Evolutionary conservation across 2,888 invertebrate genomes (phyloP).

Genomic region (Melipona beecheii): DNA sequence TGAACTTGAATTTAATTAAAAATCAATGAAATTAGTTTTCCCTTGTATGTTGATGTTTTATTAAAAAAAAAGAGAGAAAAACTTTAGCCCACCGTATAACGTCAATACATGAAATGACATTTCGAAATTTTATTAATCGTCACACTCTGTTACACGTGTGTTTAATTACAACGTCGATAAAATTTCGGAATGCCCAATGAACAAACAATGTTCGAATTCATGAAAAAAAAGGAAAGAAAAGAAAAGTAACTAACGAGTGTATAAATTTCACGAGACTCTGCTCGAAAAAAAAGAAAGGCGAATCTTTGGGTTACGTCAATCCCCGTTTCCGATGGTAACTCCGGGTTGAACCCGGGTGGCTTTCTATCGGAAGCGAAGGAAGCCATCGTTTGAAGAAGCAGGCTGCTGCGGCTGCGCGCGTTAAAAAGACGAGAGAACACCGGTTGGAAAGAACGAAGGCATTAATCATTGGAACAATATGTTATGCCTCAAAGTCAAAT

Average conservation of each 20-base stretch:
- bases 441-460: neutral
- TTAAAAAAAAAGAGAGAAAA: no score
- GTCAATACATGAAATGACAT: no score
- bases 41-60: no score
- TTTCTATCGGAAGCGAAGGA: neutral
- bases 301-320: neutral
- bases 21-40: no score
- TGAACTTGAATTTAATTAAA: no score
- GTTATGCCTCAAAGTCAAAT: conserved; percentile 35
- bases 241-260: neutral
- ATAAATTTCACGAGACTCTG: neutral
- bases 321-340: neutral
- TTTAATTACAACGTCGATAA: no score
- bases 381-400: neutral
- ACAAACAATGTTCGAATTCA: no score
- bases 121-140: no score
- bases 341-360: neutral
- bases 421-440: neutral
- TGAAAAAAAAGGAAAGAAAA: no score
- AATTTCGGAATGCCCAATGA: no score
- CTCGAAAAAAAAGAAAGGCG: neutral
- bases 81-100: no score
- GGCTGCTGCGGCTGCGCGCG: neutral
- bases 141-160: no score
- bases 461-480: conserved; percentile 32